These are phyloP conservation scores for Tachysurus vachellii DNA, from an alignment of 2,113 vertebrate species.

Conservation along the genomic window DNA sequence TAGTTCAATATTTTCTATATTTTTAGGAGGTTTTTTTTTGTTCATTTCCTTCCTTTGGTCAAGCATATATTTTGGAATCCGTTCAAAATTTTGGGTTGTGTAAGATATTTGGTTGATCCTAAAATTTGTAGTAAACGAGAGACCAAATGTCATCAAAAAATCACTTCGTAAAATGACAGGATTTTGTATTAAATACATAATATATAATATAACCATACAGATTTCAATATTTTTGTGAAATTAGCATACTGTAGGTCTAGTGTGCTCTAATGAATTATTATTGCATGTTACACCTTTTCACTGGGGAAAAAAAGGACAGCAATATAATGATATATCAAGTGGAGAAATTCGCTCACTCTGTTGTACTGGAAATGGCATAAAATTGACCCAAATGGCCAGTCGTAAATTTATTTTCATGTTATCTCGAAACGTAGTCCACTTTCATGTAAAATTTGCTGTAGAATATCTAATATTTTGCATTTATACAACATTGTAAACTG, in stretches of 20 bases:
- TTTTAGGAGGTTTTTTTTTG: not conserved
- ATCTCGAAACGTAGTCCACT: not conserved
- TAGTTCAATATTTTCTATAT: not conserved
- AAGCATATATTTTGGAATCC: not conserved
- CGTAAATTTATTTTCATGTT: not conserved
- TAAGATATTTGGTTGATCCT: not conserved
- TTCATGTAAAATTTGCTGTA: not conserved
- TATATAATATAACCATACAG: not conserved
- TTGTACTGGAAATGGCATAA: not conserved
- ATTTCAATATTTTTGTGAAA: not conserved
- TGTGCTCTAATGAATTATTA: not conserved
- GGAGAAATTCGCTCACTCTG: not conserved
- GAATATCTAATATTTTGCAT: not conserved
- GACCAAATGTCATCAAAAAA: not conserved
- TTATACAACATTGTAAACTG: not conserved
- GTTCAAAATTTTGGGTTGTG: not conserved
- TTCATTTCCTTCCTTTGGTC: not conserved
- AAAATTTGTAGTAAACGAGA: not conserved
- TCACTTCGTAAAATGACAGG: not conserved
- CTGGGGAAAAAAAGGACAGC: no score
- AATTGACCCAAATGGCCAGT: not conserved
- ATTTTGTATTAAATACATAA: not conserved
- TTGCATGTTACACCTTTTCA: not conserved
- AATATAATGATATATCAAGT: not conserved
- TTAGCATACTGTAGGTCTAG: not conserved